Evolutionary conservation across 2,797 vertebrate species (phyloP).

Genomic region (Chrysocyon brachyurus): DNA sequence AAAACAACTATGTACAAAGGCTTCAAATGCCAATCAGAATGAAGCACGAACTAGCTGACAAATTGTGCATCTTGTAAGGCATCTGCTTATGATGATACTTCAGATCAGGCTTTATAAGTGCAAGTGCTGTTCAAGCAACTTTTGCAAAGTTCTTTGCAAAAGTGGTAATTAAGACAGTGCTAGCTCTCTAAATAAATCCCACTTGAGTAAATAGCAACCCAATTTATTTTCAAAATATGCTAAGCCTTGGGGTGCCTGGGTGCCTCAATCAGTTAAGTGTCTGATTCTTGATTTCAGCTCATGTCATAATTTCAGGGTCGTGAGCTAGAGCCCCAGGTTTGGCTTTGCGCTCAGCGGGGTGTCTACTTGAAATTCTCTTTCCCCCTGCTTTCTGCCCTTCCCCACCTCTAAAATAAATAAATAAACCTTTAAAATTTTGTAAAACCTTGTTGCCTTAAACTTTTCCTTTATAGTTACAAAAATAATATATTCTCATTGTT

Average conservation of each 20-base stretch:
- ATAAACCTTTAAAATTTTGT: background rate
- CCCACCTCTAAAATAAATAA: no score
- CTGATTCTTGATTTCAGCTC: no score
- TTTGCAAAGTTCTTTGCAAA: background rate
- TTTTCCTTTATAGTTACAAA: background rate
- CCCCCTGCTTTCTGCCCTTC: no score
- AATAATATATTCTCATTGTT: background rate
- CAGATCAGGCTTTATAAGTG: background rate
- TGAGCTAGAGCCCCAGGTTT: no score
- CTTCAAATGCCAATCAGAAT: background rate
- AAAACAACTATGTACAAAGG: background rate
- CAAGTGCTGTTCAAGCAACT: background rate
- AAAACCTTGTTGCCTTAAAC: background rate
- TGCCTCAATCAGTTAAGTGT: no score
- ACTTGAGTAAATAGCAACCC: background rate
- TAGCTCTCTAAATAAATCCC: background rate
- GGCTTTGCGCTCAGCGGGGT: no score
- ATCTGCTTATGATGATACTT: background rate
- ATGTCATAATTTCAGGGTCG: no score
- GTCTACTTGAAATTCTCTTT: no score
- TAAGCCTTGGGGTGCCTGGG: background rate
- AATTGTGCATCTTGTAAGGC: background rate
- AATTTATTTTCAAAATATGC: background rate
- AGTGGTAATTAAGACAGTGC: background rate
- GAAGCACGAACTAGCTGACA: background rate